phyloP scores from a whole-genome alignment of 2,797 vertebrate genomes.

The Coluber constrictor region DNA sequence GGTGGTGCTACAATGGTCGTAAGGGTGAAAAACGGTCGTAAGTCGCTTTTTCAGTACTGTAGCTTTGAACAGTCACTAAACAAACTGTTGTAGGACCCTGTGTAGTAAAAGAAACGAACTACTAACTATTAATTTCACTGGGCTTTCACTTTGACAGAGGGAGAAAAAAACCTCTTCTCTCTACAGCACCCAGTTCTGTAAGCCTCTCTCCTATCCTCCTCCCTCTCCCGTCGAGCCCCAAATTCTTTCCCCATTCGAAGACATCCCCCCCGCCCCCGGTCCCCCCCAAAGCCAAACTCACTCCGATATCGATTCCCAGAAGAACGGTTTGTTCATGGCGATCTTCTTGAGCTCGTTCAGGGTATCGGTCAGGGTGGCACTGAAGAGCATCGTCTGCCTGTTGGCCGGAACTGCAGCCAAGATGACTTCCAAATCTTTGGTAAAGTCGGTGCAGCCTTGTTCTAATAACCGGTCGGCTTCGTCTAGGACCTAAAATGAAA shows the following conservation, averaged over 20 bases:
- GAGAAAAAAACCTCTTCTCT: background rate
- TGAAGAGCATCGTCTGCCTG: constrained; percentile 92
- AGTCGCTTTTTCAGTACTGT: background rate
- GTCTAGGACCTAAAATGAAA: constrained; percentile 80
- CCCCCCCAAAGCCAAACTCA: constrained; percentile 45
- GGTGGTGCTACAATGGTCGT: background rate
- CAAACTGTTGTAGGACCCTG: background rate
- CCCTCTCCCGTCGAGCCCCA: too few relatives aligned
- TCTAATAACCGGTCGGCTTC: constrained; percentile 93
- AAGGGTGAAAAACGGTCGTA: background rate
- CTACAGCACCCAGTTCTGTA: background rate
- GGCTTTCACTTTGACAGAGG: background rate
- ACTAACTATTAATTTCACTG: background rate
- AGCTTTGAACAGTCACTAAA: background rate
- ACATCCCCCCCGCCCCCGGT: too few relatives aligned
- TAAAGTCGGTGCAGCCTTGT: constrained; percentile 92
- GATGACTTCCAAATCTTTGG: constrained; percentile 87
- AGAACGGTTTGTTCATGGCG: constrained; percentile 89
- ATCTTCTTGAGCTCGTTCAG: constrained; percentile 83
- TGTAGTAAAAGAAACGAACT: background rate
- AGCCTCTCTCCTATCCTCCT: background rate
- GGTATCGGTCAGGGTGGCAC: constrained; percentile 89
- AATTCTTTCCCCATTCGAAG: background rate
- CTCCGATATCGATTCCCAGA: constrained; percentile 89
- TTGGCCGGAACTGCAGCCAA: constrained; percentile 74